Percentiles rank a stretch among this genome's conserved stretches.
Evolutionary conservation across 2,888 invertebrate species (phyloP).

Genomic region (Campopleginae sp.): DNA sequence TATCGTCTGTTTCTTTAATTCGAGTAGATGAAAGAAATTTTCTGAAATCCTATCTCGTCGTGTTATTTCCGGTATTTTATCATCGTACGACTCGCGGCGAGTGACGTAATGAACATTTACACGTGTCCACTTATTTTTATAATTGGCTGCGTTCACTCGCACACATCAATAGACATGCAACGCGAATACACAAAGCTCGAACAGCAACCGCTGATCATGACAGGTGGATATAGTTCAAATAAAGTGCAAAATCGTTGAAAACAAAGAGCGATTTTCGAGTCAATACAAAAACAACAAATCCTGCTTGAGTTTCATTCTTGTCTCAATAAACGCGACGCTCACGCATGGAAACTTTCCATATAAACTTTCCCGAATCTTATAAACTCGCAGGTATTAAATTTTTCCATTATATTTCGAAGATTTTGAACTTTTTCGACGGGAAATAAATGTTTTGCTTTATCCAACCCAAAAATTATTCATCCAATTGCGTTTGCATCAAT

Average conservation of each 20-base stretch:
- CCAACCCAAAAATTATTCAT: neutral
- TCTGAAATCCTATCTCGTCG: neutral
- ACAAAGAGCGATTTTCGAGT: conserved; percentile 20
- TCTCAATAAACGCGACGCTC: neutral
- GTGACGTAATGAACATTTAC: conserved; percentile 11
- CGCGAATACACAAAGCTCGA: neutral
- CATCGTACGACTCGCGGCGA: neutral
- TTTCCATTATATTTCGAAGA: neutral
- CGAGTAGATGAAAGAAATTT: no score
- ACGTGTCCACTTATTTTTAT: conserved; percentile 25
- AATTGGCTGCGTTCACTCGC: neutral
- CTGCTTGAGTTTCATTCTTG: neutral
- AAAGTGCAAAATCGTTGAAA: neutral
- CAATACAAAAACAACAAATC: neutral
- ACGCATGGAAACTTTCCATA: neutral
- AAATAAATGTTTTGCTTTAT: neutral
- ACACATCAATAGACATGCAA: neutral
- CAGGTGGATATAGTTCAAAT: conserved; percentile 16
- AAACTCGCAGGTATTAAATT: neutral
- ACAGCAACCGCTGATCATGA: conserved; percentile 60
- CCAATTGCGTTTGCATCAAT: neutral
- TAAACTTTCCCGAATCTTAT: neutral
- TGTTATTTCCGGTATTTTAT: conserved; percentile 17
- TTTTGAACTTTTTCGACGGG: neutral
- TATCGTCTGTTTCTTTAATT: neutral